Evolutionary conservation across 2,888 invertebrate genomes (phyloP).

Genomic region (Rhamnusium bicolor): DNA sequence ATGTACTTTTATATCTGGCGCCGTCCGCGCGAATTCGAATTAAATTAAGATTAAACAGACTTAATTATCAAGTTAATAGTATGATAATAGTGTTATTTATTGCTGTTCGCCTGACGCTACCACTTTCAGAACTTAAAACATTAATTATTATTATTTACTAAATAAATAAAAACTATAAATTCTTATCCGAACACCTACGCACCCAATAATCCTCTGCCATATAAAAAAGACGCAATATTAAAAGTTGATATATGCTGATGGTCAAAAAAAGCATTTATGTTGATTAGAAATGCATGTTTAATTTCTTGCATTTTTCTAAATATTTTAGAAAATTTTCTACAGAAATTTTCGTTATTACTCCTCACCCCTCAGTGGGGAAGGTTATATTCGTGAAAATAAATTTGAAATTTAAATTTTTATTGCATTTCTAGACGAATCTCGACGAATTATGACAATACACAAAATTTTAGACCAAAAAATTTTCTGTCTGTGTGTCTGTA

Average conservation of each 20-base stretch:
- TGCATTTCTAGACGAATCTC: too few relatives aligned
- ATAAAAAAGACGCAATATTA: slow-evolving; percentile 12
- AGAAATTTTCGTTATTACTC: too few relatives aligned
- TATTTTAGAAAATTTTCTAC: too few relatives aligned
- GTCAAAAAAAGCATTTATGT: background rate
- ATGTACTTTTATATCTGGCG: slow-evolving; percentile 61
- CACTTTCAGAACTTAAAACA: slow-evolving; percentile 37
- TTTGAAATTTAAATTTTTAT: too few relatives aligned
- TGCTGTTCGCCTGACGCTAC: slow-evolving; percentile 33
- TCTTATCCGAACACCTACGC: slow-evolving; percentile 15
- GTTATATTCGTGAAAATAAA: too few relatives aligned
- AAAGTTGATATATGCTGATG: background rate
- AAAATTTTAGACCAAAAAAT: too few relatives aligned
- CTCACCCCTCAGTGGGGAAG: too few relatives aligned
- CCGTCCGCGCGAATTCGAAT: slow-evolving; percentile 61
- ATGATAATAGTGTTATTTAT: slow-evolving; percentile 63
- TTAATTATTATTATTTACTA: slow-evolving; percentile 32
- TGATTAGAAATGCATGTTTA: too few relatives aligned
- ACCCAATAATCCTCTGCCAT: background rate
- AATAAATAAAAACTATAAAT: slow-evolving; percentile 28
- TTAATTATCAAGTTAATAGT: slow-evolving; percentile 61
- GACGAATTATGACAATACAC: too few relatives aligned
- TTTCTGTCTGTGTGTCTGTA: too few relatives aligned
- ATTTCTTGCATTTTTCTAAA: too few relatives aligned
- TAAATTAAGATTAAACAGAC: slow-evolving; percentile 63